A percentile compares a stretch with the other conserved stretches of the same genome.
phyloP scores from a whole-genome alignment of 2,113 vertebrate species.

The Cyanocitta stelleri region DNA sequence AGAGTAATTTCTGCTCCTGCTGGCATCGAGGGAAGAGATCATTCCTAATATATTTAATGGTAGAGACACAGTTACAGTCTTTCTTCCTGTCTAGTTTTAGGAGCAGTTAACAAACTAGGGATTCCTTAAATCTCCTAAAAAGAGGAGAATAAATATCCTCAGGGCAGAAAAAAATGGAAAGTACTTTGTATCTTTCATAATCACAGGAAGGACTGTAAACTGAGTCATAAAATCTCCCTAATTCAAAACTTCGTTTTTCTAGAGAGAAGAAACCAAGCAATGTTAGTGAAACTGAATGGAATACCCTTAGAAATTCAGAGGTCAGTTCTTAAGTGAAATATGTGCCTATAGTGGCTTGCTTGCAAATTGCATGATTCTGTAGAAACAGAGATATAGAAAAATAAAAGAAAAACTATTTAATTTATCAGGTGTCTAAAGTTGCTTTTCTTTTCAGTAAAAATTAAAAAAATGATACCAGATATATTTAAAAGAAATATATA shows the following conservation, averaged over 20 bases:
- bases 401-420: background rate
- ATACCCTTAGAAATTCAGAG: background rate
- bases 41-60: background rate
- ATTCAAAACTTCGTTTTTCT: background rate
- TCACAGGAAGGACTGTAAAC: background rate
- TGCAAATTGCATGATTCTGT: background rate
- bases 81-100: background rate
- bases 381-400: background rate
- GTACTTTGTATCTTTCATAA: background rate
- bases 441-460: background rate
- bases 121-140: background rate
- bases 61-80: background rate
- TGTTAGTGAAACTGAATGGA: background rate
- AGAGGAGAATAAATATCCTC: background rate
- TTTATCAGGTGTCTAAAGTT: background rate
- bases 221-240: background rate
- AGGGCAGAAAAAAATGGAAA: background rate
- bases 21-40: background rate
- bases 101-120: background rate
- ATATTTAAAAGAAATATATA: background rate
- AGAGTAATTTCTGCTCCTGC: background rate
- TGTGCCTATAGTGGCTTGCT: fast-evolving
- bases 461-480: background rate
- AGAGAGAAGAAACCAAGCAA: background rate
- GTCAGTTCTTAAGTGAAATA: background rate